Percentiles rank a stretch among this genome's conserved stretches.
phyloP scores from a whole-genome alignment of 2,888 invertebrate genomes.

The Chrysomela aeneicollis region DNA sequence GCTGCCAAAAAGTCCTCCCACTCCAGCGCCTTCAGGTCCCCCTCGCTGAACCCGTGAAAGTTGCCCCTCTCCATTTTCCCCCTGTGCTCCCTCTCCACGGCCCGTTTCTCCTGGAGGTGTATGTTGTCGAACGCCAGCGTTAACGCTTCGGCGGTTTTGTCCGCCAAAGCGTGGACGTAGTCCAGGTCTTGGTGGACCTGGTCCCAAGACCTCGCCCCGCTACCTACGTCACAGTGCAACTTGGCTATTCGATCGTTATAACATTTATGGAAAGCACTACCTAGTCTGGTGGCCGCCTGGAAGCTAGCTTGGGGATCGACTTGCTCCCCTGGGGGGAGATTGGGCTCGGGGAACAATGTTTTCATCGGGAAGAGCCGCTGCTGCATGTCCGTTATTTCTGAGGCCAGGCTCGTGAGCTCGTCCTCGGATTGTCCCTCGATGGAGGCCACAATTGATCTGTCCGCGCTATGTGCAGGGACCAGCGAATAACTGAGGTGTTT shows the following conservation, averaged over 20 bases:
- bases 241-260: not conserved
- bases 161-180: not conserved
- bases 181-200: not conserved
- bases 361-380: not conserved
- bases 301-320: not conserved
- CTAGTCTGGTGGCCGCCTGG: not conserved
- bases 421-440: too few species aligned
- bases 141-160: not conserved
- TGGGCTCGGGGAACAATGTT: not conserved
- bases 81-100: not conserved
- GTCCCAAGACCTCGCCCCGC: not conserved
- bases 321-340: not conserved
- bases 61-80: not conserved
- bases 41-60: not conserved
- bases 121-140: not conserved
- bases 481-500: too few species aligned
- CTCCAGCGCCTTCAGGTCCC: not conserved
- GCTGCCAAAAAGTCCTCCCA: not conserved
- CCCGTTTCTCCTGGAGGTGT: not conserved
- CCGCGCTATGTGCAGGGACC: too few species aligned
- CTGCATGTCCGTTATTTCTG: not conserved
- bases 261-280: conserved; percentile 2
- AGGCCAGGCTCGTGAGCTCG: not conserved
- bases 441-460: too few species aligned
- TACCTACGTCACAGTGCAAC: conserved; percentile 1